phyloP scores from a whole-genome alignment of 2,888 invertebrate genomes.

The Atrina japonica region DNA sequence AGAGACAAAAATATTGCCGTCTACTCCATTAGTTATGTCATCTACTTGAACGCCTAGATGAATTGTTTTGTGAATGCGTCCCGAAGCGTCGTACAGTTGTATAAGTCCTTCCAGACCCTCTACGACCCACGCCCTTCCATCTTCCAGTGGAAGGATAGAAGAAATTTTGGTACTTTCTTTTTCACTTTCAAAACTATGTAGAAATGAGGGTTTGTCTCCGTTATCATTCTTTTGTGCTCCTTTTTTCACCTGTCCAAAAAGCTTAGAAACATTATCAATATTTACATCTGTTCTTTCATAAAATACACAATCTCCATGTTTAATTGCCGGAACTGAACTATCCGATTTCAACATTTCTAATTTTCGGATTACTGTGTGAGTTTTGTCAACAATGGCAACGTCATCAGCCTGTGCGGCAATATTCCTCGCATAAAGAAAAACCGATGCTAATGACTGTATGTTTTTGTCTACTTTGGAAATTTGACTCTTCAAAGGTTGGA shows the following conservation, averaged over 20 bases:
- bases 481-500: constrained; percentile 11
- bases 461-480: constrained; percentile 23
- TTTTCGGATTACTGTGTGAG: constrained; percentile 4
- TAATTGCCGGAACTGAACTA: constrained; percentile 7
- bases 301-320: neutral
- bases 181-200: constrained; percentile 22
- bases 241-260: constrained; percentile 25
- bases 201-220: neutral
- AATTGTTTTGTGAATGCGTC: constrained; percentile 29
- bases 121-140: constrained; percentile 35
- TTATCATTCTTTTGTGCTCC: constrained; percentile 11
- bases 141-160: constrained; percentile 29
- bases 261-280: constrained; percentile 16
- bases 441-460: constrained; percentile 21
- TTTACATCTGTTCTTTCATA: constrained; percentile 19
- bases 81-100: constrained; percentile 33
- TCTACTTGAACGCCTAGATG: constrained; percentile 36
- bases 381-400: constrained; percentile 31
- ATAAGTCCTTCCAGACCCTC: constrained; percentile 33
- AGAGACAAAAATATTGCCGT: constrained; percentile 25
- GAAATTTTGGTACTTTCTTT: constrained; percentile 18
- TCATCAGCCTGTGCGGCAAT: constrained; percentile 32
- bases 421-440: constrained; percentile 28
- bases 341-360: constrained; percentile 25
- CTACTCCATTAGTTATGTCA: constrained; percentile 16